These are phyloP conservation scores for Callospermophilus lateralis DNA, from an alignment of 2,113 vertebrate genomes.

Conservation along the genomic window DNA sequence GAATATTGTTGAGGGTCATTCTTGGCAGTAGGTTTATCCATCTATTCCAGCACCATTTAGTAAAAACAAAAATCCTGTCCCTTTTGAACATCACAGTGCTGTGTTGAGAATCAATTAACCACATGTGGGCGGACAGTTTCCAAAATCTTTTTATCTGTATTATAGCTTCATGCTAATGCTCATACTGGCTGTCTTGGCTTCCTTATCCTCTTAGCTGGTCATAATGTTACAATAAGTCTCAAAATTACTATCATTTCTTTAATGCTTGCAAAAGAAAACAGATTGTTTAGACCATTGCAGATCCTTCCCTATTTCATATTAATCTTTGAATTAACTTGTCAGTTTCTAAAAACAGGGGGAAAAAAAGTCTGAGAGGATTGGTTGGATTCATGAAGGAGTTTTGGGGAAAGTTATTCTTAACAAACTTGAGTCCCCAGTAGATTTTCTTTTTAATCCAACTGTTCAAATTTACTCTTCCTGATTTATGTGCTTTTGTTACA, in stretches of 20 bases:
- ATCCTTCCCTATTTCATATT: background rate
- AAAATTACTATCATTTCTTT: background rate
- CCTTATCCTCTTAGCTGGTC: background rate
- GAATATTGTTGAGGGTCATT: background rate
- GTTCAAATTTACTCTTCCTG: background rate
- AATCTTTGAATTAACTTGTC: background rate
- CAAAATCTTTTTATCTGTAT: background rate
- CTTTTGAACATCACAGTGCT: background rate
- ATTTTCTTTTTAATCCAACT: background rate
- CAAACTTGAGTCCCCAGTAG: background rate
- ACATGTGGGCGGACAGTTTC: background rate
- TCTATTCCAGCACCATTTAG: background rate
- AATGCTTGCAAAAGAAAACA: background rate
- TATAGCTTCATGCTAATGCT: background rate
- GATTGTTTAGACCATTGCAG: background rate
- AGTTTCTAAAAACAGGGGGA: background rate
- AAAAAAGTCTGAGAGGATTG: background rate
- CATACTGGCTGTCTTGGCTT: background rate
- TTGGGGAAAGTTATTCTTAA: background rate
- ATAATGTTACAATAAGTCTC: background rate
- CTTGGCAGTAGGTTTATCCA: background rate
- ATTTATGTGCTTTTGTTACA: background rate
- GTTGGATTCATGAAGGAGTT: background rate
- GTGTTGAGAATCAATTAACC: background rate
- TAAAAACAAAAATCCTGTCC: background rate